Percentiles rank a stretch among this genome's conserved stretches.
Evolutionary conservation across 2,797 vertebrate genomes (phyloP).

Genomic region (Xenopus petersii): DNA sequence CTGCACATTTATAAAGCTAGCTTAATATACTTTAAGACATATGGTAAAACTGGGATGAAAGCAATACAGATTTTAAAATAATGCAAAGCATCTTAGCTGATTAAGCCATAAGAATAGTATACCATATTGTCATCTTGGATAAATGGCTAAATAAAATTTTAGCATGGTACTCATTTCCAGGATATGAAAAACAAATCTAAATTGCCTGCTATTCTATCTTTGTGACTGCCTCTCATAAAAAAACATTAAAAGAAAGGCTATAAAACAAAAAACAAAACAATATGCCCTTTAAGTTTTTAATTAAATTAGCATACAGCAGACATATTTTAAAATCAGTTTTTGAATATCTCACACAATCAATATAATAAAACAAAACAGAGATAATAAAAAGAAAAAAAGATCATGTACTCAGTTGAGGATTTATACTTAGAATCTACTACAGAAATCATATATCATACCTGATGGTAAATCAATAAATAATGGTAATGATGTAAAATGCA

Average conservation of each 20-base stretch:
- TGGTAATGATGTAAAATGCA: too few species aligned
- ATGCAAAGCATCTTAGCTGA: slow-evolving; percentile 3
- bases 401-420: neutral
- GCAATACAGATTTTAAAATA: slow-evolving; percentile 9
- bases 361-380: neutral
- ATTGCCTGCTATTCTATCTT: slow-evolving; percentile 10
- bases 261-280: slow-evolving; percentile 11
- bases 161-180: slow-evolving; percentile 12
- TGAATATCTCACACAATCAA: neutral
- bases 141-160: slow-evolving; percentile 19
- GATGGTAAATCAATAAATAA: too few species aligned
- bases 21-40: neutral
- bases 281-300: neutral
- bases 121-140: slow-evolving; percentile 15
- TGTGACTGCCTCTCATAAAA: slow-evolving; percentile 10
- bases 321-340: slow-evolving; percentile 6
- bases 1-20: neutral
- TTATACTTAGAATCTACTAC: too few species aligned
- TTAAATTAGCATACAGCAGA: slow-evolving; percentile 10
- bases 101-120: neutral
- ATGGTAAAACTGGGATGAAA: slow-evolving; percentile 3
- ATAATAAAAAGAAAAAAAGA: neutral
- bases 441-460: too few species aligned
- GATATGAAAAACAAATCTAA: slow-evolving; percentile 15
- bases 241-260: slow-evolving; percentile 6